Evolutionary conservation across 2,797 vertebrate species (phyloP).

Genomic region (Acrossocheilus fasciatus): DNA sequence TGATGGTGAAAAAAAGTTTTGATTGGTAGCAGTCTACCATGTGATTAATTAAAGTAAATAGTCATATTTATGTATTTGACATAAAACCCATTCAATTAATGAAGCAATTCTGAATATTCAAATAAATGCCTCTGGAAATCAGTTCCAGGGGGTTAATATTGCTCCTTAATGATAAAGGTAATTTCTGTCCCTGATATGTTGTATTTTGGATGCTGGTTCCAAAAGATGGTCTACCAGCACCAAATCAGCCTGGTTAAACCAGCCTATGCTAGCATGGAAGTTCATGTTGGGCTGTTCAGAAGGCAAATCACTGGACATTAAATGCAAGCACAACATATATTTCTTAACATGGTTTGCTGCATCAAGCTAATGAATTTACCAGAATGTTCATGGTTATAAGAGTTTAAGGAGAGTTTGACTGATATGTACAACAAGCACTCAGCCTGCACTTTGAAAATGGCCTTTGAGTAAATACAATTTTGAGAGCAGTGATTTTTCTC

Average conservation of each 20-base stretch:
- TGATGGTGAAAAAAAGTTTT: background rate
- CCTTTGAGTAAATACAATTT: constrained; percentile 17
- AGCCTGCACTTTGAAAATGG: constrained; percentile 34
- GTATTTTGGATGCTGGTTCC: background rate
- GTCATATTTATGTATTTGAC: background rate
- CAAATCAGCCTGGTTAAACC: background rate
- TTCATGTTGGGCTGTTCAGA: background rate
- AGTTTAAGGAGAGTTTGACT: constrained; percentile 13
- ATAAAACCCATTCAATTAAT: background rate
- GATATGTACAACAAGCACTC: constrained; percentile 22
- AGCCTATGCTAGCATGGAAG: background rate
- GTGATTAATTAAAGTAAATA: background rate
- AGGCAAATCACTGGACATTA: background rate
- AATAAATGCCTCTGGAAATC: background rate
- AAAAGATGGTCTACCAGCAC: background rate
- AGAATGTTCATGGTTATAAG: constrained; percentile 9
- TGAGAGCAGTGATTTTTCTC: constrained; percentile 6
- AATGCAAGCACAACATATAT: constrained; percentile 1
- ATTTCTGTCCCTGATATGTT: background rate
- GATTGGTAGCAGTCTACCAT: background rate
- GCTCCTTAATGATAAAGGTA: background rate
- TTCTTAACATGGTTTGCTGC: constrained; percentile 11
- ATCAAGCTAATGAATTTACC: constrained; percentile 14
- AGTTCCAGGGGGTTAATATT: background rate
- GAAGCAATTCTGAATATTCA: background rate